These are phyloP conservation scores for Cryptoleucopteryx plumbea DNA, from an alignment of 2,113 vertebrate genomes.

Conservation along the genomic window DNA sequence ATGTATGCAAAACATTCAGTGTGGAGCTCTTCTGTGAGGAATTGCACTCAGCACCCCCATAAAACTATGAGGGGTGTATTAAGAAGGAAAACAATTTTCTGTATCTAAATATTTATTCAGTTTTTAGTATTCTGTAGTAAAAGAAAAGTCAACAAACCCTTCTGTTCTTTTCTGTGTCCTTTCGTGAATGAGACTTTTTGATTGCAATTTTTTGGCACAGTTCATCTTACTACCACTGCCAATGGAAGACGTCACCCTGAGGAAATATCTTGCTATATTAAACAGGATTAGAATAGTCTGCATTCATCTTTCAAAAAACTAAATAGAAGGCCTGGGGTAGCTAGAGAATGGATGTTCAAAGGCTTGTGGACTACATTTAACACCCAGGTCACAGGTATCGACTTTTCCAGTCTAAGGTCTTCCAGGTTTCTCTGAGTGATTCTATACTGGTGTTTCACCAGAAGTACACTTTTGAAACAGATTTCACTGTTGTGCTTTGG, in stretches of 20 bases:
- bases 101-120: background rate
- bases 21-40: background rate
- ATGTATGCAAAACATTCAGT: background rate
- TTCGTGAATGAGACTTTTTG: background rate
- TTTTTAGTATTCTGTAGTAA: background rate
- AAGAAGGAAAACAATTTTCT: background rate
- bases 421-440: background rate
- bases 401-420: background rate
- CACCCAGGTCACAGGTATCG: rapidly evolving
- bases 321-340: background rate
- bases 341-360: background rate
- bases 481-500: background rate
- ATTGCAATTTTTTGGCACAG: background rate
- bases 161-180: background rate
- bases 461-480: background rate
- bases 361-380: background rate
- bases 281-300: background rate
- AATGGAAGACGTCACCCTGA: background rate
- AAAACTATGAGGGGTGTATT: background rate
- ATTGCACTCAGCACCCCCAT: background rate
- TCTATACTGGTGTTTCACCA: background rate
- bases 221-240: background rate
- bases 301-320: background rate
- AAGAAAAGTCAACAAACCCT: background rate
- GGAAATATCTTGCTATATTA: background rate